A percentile compares a stretch with the other conserved stretches of the same genome.
These are phyloP conservation scores for Sapajus apella DNA, from an alignment of 2,113 vertebrate genomes.

Conservation along the genomic window DNA sequence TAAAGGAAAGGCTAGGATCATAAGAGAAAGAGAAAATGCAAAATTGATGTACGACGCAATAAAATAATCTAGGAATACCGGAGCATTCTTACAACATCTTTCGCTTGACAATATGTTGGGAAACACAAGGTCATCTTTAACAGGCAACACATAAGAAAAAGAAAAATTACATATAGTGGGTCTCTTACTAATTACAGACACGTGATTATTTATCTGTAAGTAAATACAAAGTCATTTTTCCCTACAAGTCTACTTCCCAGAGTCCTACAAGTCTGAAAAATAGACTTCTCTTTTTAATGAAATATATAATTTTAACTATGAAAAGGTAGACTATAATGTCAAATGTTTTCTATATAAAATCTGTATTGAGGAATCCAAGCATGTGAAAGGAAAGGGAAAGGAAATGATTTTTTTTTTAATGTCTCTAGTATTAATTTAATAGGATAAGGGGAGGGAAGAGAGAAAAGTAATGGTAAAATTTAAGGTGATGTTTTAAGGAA, in stretches of 20 bases:
- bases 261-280: background rate
- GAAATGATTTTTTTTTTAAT: background rate
- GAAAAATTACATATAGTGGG: background rate
- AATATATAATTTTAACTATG: slow-evolving; percentile 14
- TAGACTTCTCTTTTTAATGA: background rate
- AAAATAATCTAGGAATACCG: background rate
- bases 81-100: background rate
- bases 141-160: background rate
- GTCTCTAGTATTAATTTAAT: background rate
- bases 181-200: background rate
- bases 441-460: background rate
- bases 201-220: background rate
- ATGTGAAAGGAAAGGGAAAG: background rate
- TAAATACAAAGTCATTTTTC: background rate
- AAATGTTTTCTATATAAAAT: background rate
- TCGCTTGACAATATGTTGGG: background rate
- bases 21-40: background rate
- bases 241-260: background rate
- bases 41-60: background rate
- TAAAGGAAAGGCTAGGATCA: background rate
- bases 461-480: background rate
- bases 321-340: background rate
- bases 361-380: background rate
- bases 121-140: slow-evolving; percentile 30
- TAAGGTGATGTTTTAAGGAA: background rate